phyloP scores from a whole-genome alignment of 2,797 vertebrate genomes.

The Triplophysa yarkandensis region DNA sequence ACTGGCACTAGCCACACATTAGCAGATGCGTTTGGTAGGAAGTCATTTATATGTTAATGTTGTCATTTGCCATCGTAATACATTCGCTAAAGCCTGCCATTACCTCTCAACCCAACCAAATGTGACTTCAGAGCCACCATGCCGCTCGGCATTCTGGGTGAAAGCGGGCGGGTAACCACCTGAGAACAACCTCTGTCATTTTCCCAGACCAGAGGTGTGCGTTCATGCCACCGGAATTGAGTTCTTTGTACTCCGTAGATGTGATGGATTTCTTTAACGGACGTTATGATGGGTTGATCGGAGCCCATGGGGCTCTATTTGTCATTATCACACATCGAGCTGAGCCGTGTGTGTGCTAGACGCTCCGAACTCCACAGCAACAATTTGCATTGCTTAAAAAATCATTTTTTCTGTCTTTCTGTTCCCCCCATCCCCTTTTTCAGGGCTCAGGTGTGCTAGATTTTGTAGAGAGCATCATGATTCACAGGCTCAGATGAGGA shows the following conservation, averaged over 20 bases:
- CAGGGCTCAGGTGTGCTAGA: conserved; percentile 28
- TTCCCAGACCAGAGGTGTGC: conserved; percentile 34
- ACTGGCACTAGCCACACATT: conserved; percentile 65
- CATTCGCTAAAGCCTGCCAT: conserved; percentile 64
- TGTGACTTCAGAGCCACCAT: conserved; percentile 61
- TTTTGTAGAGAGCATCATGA: conserved; percentile 16
- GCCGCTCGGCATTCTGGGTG: conserved; percentile 54
- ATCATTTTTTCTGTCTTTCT: conserved; percentile 5
- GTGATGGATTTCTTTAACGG: conserved; percentile 47
- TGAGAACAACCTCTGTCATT: conserved; percentile 46
- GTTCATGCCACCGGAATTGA: conserved; percentile 50
- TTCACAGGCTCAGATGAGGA: conserved; percentile 32
- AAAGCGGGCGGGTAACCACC: conserved; percentile 33
- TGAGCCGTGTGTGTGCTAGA: conserved; percentile 6
- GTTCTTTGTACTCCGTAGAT: conserved; percentile 50
- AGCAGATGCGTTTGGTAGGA: conserved; percentile 79
- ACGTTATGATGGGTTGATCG: conserved; percentile 49
- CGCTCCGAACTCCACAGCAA: conserved; percentile 39
- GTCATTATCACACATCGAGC: conserved; percentile 46
- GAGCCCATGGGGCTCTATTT: conserved; percentile 40
- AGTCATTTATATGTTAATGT: conserved; percentile 86
- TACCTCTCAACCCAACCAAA: conserved; percentile 72
- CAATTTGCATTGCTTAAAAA: conserved; percentile 52
- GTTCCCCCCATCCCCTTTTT: conserved; percentile 18
- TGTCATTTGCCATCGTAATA: conserved; percentile 81